Base-by-base conservation (phyloP, 1,140 invertebrate species). In the Lanistes nyassanus region DNA sequence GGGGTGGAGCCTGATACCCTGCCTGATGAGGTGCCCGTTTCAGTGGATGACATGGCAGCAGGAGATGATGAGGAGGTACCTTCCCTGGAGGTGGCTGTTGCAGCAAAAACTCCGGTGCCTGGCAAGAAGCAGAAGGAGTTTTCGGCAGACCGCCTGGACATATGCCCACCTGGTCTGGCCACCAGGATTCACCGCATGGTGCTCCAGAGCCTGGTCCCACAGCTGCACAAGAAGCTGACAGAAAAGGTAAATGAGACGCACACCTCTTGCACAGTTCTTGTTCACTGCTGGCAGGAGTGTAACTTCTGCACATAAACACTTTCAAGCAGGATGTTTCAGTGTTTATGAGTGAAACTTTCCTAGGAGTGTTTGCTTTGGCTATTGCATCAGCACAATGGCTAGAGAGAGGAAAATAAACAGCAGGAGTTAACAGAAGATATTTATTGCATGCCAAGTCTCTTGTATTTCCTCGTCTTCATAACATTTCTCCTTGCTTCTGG, bases 181-280 rank as follows among this genome's bases (percentile, higher is more conserved):
- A 94, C 92, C 64, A 91, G 92, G 83, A 93, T 97, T 6, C 92
- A 96, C 71, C 86, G 91, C 42, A 92, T 91, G 0, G 92, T 96
- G 74, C 88, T 91, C 1, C 90, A 89, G 16, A 87, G 88, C 68
- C 85, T 95, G 37, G 84, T 95, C 51, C 93, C 93, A 0, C 91
- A 93, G 78, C 84, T 95, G 90, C 79, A 92, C 91, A 65, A 83
- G 56, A 84, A 83, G 76, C 93, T 97, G 7, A 92, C 93, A 0
- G 92, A 93, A 80, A 90, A 87, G 82, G 88, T 89, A 76, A 42
- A 0, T 6, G 6, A 42, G n/a, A n/a, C n/a, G n/a, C n/a, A n/a
- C n/a, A n/a, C n/a, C n/a, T n/a, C n/a, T n/a, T n/a, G n/a, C n/a
- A n/a, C n/a, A n/a, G n/a, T n/a, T n/a, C n/a, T n/a, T n/a, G n/a